Conservation (phyloP, 2,113 vertebrate species). For the Fukomys damarensis region DNA sequence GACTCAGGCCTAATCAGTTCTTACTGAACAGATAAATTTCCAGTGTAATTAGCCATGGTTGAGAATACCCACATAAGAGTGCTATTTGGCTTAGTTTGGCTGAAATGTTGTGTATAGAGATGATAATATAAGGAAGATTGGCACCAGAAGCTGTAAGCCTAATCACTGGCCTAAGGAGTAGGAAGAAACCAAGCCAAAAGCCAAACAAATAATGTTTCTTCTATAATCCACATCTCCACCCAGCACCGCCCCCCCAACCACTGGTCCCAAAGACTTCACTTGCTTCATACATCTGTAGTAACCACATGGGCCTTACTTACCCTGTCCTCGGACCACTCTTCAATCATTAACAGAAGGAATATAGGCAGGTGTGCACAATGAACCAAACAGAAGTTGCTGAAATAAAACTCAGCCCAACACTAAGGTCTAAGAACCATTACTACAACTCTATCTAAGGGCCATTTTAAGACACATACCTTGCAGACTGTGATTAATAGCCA, state of each 20-base stretch:
- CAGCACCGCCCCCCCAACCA: background rate
- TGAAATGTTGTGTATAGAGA: background rate
- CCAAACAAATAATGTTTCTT: background rate
- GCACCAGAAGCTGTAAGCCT: background rate
- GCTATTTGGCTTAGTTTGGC: background rate
- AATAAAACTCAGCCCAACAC: background rate
- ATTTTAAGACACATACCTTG: background rate
- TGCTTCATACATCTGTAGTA: background rate
- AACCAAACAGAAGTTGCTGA: background rate
- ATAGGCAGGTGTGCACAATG: accelerated
- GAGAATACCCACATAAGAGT: background rate
- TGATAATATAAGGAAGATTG: background rate
- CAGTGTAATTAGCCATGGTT: background rate
- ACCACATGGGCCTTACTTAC: background rate
- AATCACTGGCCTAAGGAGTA: background rate
- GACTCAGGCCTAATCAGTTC: background rate
- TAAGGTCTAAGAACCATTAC: background rate
- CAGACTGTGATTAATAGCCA: background rate
- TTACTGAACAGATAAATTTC: background rate
- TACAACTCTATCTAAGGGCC: background rate
- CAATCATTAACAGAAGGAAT: background rate
- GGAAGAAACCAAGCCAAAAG: background rate
- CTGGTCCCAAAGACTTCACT: background rate
- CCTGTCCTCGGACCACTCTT: background rate
- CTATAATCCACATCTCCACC: background rate